Evolutionary conservation across 2,113 vertebrate species (phyloP).

Genomic region (Bombycilla garrulus): DNA sequence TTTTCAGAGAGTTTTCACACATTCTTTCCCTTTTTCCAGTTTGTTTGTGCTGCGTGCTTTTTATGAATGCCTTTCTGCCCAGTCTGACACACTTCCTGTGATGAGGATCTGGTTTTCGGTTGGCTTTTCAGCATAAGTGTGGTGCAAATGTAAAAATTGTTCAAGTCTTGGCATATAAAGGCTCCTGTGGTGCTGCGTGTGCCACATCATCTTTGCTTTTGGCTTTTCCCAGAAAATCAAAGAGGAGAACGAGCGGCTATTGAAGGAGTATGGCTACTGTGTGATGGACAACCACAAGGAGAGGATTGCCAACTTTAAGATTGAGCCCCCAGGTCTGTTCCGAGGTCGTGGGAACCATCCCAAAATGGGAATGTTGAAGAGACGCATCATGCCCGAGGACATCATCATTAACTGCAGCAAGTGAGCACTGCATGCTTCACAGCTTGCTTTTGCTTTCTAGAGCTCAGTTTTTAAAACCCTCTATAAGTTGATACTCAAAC

Average conservation of each 20-base stretch:
- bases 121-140: not conserved
- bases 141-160: not conserved
- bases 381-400: constrained; percentile 89
- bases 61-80: not conserved
- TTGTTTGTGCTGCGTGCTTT: not conserved
- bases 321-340: constrained; percentile 94
- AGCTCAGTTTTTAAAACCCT: not conserved
- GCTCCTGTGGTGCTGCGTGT: not conserved
- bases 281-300: constrained; percentile 98
- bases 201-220: not conserved
- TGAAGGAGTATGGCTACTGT: constrained; percentile 94
- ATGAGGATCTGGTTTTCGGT: not conserved
- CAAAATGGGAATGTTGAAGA: constrained; percentile 97
- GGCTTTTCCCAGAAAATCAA: constrained; percentile 87
- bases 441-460: not conserved
- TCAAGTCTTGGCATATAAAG: not conserved
- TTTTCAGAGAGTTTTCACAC: not conserved
- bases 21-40: not conserved
- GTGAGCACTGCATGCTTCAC: constrained; percentile 69
- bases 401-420: constrained; percentile 99
- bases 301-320: constrained; percentile 95
- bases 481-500: fast-evolving
- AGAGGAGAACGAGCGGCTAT: constrained; percentile 89
- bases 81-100: not conserved
- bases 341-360: constrained; percentile 94